These are phyloP conservation scores for Euphonia xanthogaster DNA, from an alignment of 2,797 vertebrate genomes.

Conservation along the genomic window DNA sequence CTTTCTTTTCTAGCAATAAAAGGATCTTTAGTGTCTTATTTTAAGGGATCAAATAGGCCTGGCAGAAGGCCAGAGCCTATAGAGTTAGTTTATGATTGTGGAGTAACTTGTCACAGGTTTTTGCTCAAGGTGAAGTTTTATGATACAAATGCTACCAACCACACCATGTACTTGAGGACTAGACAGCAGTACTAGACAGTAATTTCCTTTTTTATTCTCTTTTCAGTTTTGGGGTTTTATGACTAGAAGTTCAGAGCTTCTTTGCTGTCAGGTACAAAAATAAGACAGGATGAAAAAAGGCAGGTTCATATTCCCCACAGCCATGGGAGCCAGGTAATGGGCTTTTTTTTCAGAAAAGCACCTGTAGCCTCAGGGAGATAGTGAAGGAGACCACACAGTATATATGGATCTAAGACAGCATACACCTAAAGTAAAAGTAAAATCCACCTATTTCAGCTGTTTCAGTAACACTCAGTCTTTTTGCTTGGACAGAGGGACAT, in stretches of 20 bases:
- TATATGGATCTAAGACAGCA: background rate
- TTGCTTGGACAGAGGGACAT: background rate
- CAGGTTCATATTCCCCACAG: background rate
- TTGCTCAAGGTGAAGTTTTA: background rate
- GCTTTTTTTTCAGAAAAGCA: background rate
- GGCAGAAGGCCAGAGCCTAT: background rate
- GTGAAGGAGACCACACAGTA: background rate
- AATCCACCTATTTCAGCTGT: background rate
- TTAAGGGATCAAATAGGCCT: background rate
- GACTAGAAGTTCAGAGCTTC: background rate
- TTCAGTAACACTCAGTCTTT: background rate
- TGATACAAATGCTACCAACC: background rate
- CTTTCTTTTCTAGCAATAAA: background rate
- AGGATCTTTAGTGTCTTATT: background rate
- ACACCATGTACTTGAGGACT: rapidly evolving
- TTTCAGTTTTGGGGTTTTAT: background rate
- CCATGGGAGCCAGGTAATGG: rapidly evolving
- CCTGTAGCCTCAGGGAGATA: background rate
- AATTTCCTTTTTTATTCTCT: background rate
- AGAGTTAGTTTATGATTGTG: rapidly evolving
- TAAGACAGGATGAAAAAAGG: background rate
- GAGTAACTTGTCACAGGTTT: background rate
- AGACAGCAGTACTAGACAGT: background rate
- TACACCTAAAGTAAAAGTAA: background rate
- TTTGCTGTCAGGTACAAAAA: background rate